phyloP scores from a whole-genome alignment of 2,888 invertebrate species.

The Drosophila seclusa region DNA sequence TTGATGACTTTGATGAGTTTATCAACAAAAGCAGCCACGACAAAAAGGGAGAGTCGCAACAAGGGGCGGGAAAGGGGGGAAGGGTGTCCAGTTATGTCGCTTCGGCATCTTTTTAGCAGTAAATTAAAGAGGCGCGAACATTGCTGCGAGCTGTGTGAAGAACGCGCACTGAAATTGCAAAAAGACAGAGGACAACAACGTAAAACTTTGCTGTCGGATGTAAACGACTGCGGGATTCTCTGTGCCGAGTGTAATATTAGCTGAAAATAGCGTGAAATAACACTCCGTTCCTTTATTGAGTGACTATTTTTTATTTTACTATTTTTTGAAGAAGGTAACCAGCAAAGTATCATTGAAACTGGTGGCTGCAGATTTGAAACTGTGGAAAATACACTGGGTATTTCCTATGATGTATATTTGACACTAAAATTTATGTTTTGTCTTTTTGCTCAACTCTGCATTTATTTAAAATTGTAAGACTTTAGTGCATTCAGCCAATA shows the following conservation, averaged over 20 bases:
- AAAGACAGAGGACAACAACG: conserved; percentile 5
- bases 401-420: background rate
- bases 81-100: conserved; percentile 32
- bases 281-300: background rate
- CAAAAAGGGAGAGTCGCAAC: background rate
- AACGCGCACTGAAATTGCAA: conserved; percentile 33
- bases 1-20: conserved; percentile 80
- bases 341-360: background rate
- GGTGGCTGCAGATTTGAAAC: background rate
- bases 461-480: background rate
- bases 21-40: conserved; percentile 57
- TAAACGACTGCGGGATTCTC: background rate
- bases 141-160: conserved; percentile 68
- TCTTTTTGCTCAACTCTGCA: background rate
- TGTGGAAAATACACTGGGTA: background rate
- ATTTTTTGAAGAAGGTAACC: background rate
- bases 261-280: background rate
- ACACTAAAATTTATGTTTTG: background rate
- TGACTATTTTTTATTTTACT: background rate
- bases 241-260: background rate
- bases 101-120: conserved; percentile 38
- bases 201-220: background rate
- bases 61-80: too few species aligned
- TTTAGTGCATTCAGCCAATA: background rate
- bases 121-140: conserved; percentile 79